Evolutionary conservation across 2,888 invertebrate species (phyloP), one percentile per base, ranked within the genome.

Genomic region (Drosophila aldrichi): DNA sequence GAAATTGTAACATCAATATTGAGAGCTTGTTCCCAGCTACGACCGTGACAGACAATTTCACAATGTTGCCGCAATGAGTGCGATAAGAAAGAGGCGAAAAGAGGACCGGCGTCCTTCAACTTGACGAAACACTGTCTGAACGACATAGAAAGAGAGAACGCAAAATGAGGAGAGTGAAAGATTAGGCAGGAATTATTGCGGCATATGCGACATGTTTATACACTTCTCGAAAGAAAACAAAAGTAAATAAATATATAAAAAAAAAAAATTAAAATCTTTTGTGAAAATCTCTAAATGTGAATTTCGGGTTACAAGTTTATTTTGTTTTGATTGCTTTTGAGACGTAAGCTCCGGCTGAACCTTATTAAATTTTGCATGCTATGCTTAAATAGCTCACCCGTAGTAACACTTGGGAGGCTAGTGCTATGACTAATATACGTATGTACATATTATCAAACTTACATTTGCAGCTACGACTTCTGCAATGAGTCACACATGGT

Each of bases 41-140:
- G 69, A 59, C 74, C 74, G 44, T 76, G 76, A 79, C 79, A 70
- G 56, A 71, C 62, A 63, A 71, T 57, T 59, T 65, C 48, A 51
- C 68, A 58, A 52, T 52, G 16, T 40, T 34, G 18, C 44, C 40
- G 44, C 60, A 58, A 43, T 48, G 29, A 22, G 48, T 25, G 25
- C 43, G 69, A 64, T 61, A 65, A 65, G 54, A 43, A 52, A 32
- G 22, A 55, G 36, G 40, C 18, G 40, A 32, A 32, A 46, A 36
- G n/a, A 1, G 32, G 14, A 36, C 8, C 7, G 20, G 20, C 54
- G 18, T 12, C 49, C 58, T 57, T 68, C 41, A 68, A 57, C 38
- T 51, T 57, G 22, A 25, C 12, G 18, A 20, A 44, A 29, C 22
- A 40, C 14, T 16, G 4, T 32, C 16, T 32, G 16, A 34, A 46